phyloP scores from a whole-genome alignment of 1,140 invertebrate species.

The Drosophila santomea region DNA sequence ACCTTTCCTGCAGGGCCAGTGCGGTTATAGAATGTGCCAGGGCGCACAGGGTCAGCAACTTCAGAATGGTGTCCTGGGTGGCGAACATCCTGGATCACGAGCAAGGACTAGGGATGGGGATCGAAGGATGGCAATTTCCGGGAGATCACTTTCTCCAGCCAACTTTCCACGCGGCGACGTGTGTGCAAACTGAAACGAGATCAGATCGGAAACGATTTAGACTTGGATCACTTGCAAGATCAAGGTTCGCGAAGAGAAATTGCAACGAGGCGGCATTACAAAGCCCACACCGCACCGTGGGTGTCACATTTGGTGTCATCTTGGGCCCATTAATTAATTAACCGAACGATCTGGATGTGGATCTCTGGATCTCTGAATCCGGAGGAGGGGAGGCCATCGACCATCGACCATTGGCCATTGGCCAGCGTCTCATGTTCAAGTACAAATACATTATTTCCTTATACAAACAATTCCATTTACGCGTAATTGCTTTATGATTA shows the following conservation, averaged over 20 bases:
- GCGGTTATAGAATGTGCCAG: conserved; percentile 73
- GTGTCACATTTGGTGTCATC: conserved; percentile 39
- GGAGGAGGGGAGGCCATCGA: conserved; percentile 7
- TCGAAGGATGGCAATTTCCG: not conserved
- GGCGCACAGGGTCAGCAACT: conserved; percentile 72
- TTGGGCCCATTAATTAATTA: conserved; percentile 76
- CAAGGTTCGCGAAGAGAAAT: conserved; percentile 62
- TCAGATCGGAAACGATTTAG: conserved; percentile 24
- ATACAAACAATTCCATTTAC: conserved; percentile 72
- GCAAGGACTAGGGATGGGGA: not conserved
- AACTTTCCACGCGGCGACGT: conserved; percentile 55
- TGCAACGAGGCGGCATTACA: conserved; percentile 62
- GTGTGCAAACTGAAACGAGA: conserved; percentile 42
- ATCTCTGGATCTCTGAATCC: conserved; percentile 1
- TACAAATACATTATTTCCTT: conserved; percentile 69
- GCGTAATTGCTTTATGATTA: conserved; percentile 58
- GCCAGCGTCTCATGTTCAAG: conserved; percentile 46
- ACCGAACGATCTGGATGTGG: conserved; percentile 29
- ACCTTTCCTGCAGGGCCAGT: conserved; percentile 41
- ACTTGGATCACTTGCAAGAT: conserved; percentile 60
- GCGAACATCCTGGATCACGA: conserved; percentile 54
- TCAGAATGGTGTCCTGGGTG: conserved; percentile 62
- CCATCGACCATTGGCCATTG: conserved; percentile 24
- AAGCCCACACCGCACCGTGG: conserved; percentile 29
- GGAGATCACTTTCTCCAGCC: conserved; percentile 6